Base-by-base conservation (phyloP, 1,140 invertebrate species). In the Zaprionus ghesquierei region DNA sequence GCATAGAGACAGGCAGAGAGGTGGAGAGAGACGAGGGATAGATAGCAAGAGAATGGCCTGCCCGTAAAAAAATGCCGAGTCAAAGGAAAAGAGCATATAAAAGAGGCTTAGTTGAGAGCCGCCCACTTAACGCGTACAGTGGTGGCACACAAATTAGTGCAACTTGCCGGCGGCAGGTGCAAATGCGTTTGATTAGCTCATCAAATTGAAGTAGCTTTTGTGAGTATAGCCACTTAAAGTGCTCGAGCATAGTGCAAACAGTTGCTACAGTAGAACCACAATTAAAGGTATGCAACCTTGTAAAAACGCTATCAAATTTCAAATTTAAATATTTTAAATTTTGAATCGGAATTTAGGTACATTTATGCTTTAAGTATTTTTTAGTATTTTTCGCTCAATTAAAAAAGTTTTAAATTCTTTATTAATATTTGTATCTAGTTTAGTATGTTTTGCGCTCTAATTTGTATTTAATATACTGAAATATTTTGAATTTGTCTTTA, bases 41-140 rank as follows among this genome's bases (percentile, higher is more conserved):
- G 41, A 22, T 18, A 20, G 41, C 6, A 5, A 22, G 41, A 20
- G 41, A 46, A 22, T 20, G 18, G 41, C 1, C 1, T 20, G 41
- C 18, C 18, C 18, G 41, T 12, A 46, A 46, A 46, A 46, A 46
- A 46, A n/a, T n/a, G 9, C 18, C 18, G 18, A 20, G 18, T 46
- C 41, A 46, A 46, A 46, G 41, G 18, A 46, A 46, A 46, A 46
- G 41, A 20, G 18, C 41, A 46, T 46, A 22, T 46, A 22, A 46
- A 46, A 46, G 41, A 46, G 41, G 41, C 41, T 46, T 46, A 46
- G 41, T 22, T 46, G 41, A 46, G 41, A 46, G 41, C 41, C 41
- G 18, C 41, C 41, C 41, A 46, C 41, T 46, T 46, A 46, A 18
- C 18, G 22, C 41, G 18, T 46, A 46, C 41, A 46, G 41, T 22